A percentile compares a stretch with the other conserved stretches of the same genome.
Conservation (phyloP, 2,888 invertebrate species). For the Sinopyrophorus schimmeli region DNA sequence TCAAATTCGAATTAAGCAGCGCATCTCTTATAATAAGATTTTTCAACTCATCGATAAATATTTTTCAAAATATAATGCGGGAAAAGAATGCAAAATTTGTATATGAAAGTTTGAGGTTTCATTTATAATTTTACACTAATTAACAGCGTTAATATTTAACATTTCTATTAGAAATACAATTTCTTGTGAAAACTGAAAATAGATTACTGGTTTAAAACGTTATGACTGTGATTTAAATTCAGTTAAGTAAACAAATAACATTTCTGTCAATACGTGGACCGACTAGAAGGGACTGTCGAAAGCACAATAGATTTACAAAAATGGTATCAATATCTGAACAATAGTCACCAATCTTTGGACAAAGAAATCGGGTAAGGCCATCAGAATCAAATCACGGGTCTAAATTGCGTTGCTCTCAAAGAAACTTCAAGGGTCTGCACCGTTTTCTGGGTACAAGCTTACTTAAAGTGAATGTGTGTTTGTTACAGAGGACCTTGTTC, state of each 20-base stretch:
- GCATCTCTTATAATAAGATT: no score
- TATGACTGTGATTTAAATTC: constrained; percentile 49
- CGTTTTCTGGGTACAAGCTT: no score
- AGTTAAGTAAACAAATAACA: constrained; percentile 50
- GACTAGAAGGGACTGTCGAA: constrained; percentile 31
- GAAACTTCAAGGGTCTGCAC: no score
- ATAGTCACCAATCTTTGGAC: constrained; percentile 40
- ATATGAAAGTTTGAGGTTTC: no score
- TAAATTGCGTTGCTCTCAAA: constrained; percentile 26
- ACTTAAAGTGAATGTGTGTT: constrained; percentile 22
- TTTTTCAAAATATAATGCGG: no score
- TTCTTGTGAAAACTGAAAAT: constrained; percentile 36
- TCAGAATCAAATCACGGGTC: constrained; percentile 43
- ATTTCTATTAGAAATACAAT: no score
- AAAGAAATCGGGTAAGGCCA: constrained; percentile 42
- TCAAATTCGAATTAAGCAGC: no score
- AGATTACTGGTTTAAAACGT: constrained; percentile 39
- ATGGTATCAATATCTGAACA: constrained; percentile 42
- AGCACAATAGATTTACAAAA: constrained; percentile 42
- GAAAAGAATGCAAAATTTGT: no score
- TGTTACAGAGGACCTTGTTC: constrained; percentile 22
- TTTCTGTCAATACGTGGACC: constrained; percentile 30
- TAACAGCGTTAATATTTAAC: no score
- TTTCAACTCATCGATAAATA: no score
- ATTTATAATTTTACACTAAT: no score